A percentile compares a stretch with the other conserved stretches of the same genome.
Evolutionary conservation across 2,113 vertebrate genomes (phyloP).

Genomic region (Telmatochromis sp.): DNA sequence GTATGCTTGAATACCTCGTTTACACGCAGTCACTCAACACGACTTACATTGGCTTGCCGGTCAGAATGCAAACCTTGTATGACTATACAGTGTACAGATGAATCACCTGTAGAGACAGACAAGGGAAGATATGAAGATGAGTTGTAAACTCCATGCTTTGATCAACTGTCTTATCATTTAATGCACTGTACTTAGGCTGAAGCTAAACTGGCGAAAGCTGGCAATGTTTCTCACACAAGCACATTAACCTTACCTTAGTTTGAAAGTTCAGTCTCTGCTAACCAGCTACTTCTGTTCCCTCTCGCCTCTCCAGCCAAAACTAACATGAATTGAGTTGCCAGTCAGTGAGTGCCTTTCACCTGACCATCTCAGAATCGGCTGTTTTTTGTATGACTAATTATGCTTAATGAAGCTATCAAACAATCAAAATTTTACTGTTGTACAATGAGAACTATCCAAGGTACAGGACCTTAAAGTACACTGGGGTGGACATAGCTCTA

Average conservation of each 20-base stretch:
- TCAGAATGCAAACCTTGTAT: slow-evolving; percentile 56
- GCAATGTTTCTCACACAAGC: not conserved
- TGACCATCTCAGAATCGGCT: not conserved
- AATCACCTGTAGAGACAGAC: slow-evolving; percentile 37
- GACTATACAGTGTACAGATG: not conserved
- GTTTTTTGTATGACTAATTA: not conserved
- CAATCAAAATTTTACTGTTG: not conserved
- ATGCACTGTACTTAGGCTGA: not conserved
- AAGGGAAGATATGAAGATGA: not conserved
- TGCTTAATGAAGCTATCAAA: not conserved
- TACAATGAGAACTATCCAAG: not conserved
- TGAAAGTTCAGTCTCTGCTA: not conserved
- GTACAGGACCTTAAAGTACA: not conserved
- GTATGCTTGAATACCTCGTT: slow-evolving; percentile 65
- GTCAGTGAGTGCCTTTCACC: not conserved
- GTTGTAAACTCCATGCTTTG: not conserved
- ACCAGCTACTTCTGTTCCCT: not conserved
- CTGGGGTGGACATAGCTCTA: not conserved
- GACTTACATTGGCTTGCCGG: slow-evolving; percentile 66
- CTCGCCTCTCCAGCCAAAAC: not conserved
- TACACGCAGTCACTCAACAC: slow-evolving; percentile 70
- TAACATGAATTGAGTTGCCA: not conserved
- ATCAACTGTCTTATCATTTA: not conserved
- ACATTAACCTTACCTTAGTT: not conserved
- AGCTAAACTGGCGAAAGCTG: not conserved